Base-by-base conservation (phyloP, 2,888 invertebrate genomes). In the Microplitis manilae region DNA sequence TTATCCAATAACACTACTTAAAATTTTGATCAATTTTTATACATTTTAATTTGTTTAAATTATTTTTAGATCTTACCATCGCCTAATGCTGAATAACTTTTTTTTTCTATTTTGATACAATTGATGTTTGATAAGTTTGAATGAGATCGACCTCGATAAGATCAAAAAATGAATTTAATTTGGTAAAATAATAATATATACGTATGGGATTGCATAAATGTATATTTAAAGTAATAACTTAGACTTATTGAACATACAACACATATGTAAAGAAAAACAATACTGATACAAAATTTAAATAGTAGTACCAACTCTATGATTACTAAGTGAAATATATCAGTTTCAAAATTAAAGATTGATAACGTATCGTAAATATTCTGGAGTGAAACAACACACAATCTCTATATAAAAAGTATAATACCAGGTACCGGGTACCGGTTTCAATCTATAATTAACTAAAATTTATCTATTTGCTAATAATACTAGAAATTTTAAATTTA, bases 341-440 rank as follows among this genome's bases (percentile, higher is more conserved):
- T 4, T 62, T 62, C 62, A 62, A 62, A 62, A 62, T 62, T n/a
- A 62, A 20, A 62, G 15, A 62, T 17, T 17, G 20, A 17, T 62
- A 62, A 20, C 62, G 9, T 62, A 15, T n/a, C 62, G 9, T 17
- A 62, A 62, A 50, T 50, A 62, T 62, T 62, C 6, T 62, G 6
- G 17, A n/a, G 62, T 62, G 62, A 20, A 17, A 15, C 20, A 20
- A 15, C 62, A 62, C 20, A 15, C 62, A 62, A 62, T 62, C 20
- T 20, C 17, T 62, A 62, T 5, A 17, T 62, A 13, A 62, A 59
- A 62, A n/a, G 20, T 62, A 20, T 20, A 62, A 62, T 62, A 20
- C 62, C 20, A 7, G 6, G 8, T 62, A 62, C 9, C 9, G 9
- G 13, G 4, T 50, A 20, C 20, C 20, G 20, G 20, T 20, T 20